These are phyloP conservation scores for Cardinalis cardinalis DNA, from an alignment of 2,113 vertebrate species.

Conservation along the genomic window DNA sequence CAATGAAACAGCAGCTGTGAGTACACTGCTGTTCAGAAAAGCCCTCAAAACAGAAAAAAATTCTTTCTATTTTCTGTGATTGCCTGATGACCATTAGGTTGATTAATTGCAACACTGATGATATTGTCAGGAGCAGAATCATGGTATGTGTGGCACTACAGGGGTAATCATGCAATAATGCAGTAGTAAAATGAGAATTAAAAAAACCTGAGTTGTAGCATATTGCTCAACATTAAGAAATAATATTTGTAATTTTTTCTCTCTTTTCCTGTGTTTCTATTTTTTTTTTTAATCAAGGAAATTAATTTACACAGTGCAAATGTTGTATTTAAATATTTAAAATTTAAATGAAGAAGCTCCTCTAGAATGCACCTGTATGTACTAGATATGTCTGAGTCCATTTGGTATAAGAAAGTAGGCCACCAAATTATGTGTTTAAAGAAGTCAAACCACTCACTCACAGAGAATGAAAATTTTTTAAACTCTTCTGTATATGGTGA, in stretches of 20 bases:
- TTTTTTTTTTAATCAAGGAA: neutral
- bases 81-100: neutral
- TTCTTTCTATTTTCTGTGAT: neutral
- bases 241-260: rapidly evolving
- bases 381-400: conserved; percentile 60
- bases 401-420: conserved; percentile 59
- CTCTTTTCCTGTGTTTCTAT: rapidly evolving
- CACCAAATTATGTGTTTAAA: conserved; percentile 62
- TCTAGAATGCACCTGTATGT: conserved; percentile 37
- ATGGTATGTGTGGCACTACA: neutral
- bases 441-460: conserved; percentile 41
- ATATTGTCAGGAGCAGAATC: neutral
- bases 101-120: neutral
- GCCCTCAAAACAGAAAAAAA: neutral
- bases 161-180: neutral
- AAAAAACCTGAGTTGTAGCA: rapidly evolving
- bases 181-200: neutral
- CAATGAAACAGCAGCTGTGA: neutral
- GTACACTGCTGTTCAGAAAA: rapidly evolving
- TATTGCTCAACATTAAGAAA: neutral
- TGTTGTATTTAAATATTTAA: conserved; percentile 66
- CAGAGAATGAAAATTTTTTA: conserved; percentile 47
- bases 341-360: conserved; percentile 64
- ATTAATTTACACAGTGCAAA: conserved; percentile 33
- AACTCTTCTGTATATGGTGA: conserved; percentile 35